Evolutionary conservation across 2,113 vertebrate species (phyloP).

Genomic region (Lagopus muta): DNA sequence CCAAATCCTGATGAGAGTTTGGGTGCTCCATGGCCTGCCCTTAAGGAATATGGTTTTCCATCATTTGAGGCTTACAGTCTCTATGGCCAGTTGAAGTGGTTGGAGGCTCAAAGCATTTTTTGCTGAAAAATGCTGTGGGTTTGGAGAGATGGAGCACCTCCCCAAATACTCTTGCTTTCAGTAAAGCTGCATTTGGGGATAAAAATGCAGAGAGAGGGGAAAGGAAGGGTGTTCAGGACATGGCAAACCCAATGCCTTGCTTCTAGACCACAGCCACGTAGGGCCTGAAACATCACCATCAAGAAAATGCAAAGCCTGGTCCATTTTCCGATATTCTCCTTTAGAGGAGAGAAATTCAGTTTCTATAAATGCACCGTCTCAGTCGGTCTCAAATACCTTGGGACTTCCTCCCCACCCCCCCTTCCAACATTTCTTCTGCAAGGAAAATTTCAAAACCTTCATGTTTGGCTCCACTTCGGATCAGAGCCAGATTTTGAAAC

Average conservation of each 20-base stretch:
- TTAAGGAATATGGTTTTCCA: neutral
- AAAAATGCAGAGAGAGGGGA: neutral
- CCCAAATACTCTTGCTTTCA: neutral
- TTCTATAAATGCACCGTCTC: neutral
- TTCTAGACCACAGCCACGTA: neutral
- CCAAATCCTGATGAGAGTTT: neutral
- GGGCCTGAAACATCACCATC: neutral
- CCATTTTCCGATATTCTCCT: neutral
- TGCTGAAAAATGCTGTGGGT: neutral
- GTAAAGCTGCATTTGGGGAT: neutral
- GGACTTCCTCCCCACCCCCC: neutral
- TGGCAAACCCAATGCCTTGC: neutral
- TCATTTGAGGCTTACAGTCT: neutral
- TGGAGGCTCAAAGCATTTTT: neutral
- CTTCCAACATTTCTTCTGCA: neutral
- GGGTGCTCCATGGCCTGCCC: neutral
- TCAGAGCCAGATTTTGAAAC: constrained; percentile 51
- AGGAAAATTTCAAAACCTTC: constrained; percentile 44
- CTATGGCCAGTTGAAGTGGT: neutral
- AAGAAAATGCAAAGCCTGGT: neutral
- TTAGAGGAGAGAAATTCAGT: neutral
- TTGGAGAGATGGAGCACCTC: neutral
- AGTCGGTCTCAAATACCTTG: neutral
- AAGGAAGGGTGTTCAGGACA: neutral
- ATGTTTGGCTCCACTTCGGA: neutral